phyloP scores from a whole-genome alignment of 2,113 vertebrate species.

The Glaucidium brasilianum region DNA sequence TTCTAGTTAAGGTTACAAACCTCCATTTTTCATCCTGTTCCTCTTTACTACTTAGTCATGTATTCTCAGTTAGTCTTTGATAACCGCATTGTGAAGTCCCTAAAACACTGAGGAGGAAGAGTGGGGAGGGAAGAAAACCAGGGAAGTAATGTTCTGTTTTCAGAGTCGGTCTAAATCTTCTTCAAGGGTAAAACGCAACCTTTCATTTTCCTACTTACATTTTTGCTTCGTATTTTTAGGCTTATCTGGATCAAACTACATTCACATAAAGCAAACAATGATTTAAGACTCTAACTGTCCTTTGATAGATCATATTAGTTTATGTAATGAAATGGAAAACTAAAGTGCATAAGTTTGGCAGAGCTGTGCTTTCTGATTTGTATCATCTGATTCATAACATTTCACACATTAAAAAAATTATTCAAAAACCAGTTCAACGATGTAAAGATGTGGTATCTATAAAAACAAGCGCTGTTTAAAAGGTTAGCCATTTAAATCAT shows the following conservation, averaged over 20 bases:
- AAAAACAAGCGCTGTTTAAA: slow-evolving; percentile 27
- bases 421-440: neutral
- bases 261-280: neutral
- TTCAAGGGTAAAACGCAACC: neutral
- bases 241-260: neutral
- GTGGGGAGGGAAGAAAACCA: neutral
- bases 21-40: neutral
- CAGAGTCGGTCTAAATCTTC: neutral
- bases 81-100: neutral
- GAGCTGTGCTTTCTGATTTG: slow-evolving; percentile 16
- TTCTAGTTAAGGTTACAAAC: neutral
- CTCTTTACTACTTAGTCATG: neutral
- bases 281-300: neutral
- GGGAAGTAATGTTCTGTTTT: neutral
- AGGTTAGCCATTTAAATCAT: slow-evolving; percentile 38
- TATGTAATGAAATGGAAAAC: slow-evolving; percentile 40
- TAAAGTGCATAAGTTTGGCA: neutral
- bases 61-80: neutral
- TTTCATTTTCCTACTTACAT: neutral
- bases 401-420: neutral
- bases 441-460: neutral
- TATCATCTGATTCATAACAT: slow-evolving; percentile 25
- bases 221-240: neutral
- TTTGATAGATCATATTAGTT: slow-evolving; percentile 7
- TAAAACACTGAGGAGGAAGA: neutral